These are phyloP conservation scores for Botia kubotai DNA, from an alignment of 2,797 vertebrate genomes.

Conservation along the genomic window DNA sequence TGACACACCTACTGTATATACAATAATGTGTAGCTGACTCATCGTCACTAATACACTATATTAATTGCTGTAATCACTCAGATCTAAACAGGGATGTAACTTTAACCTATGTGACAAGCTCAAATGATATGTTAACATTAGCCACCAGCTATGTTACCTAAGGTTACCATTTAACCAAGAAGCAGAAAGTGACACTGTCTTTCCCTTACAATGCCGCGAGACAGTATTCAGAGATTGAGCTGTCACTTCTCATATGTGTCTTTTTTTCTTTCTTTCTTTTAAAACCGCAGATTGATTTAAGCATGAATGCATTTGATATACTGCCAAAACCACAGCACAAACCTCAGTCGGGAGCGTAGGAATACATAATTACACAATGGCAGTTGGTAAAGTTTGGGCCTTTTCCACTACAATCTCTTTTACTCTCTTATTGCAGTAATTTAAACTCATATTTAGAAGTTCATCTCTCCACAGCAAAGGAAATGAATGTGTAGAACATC, in stretches of 20 bases:
- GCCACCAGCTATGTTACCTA: conserved; percentile 59
- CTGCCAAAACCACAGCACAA: conserved; percentile 42
- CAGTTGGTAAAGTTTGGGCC: conserved; percentile 9
- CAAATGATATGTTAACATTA: conserved; percentile 60
- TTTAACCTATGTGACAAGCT: conserved; percentile 53
- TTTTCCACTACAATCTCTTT: conserved; percentile 5
- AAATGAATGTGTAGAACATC: background rate
- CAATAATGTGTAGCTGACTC: background rate
- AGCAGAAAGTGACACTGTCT: conserved; percentile 54
- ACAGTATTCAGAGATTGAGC: conserved; percentile 52
- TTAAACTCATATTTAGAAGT: conserved; percentile 35
- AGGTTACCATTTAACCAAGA: conserved; percentile 60
- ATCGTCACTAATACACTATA: conserved; percentile 36
- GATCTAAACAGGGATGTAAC: conserved; percentile 50
- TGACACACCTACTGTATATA: background rate
- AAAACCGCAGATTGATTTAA: conserved; percentile 48
- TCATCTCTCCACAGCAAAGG: background rate
- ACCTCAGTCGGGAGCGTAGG: conserved; percentile 17
- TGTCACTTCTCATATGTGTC: conserved; percentile 55
- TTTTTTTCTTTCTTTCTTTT: conserved; percentile 30
- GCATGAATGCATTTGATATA: conserved; percentile 34
- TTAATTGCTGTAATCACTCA: conserved; percentile 24
- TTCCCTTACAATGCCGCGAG: conserved; percentile 51
- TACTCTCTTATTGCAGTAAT: conserved; percentile 1
- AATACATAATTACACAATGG: conserved; percentile 24